A percentile compares a stretch with the other conserved stretches of the same genome.
phyloP scores from a whole-genome alignment of 92 coral and sea anemone species.

The Hydrozoanthus gracilis region DNA sequence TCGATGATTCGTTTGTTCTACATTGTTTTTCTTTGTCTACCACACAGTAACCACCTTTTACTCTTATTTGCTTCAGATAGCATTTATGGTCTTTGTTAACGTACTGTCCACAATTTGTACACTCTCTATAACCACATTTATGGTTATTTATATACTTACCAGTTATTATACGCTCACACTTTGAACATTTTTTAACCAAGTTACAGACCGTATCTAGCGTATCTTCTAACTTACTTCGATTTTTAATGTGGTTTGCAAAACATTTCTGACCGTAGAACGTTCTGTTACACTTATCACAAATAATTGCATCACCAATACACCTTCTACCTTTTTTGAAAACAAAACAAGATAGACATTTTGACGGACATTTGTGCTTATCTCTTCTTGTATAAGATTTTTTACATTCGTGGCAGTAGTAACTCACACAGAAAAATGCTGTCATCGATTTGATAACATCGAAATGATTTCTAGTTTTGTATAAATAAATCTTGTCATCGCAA shows the following conservation, averaged over 20 bases:
- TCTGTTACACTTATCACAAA: not conserved
- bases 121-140: no score
- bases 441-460: no score
- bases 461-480: not conserved
- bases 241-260: constrained; percentile 17
- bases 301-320: not conserved
- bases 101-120: no score
- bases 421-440: no score
- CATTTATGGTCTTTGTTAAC: no score
- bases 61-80: no score
- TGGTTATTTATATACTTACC: not conserved
- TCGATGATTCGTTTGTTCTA: not conserved
- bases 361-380: constrained; percentile 27
- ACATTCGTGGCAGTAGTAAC: constrained; percentile 18
- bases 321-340: not conserved
- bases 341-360: no score
- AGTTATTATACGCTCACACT: not conserved
- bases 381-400: not conserved
- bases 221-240: no score
- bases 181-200: not conserved
- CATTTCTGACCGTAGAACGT: not conserved
- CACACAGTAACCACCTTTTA: no score
- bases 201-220: no score
- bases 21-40: not conserved
- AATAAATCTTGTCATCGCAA: no score